Evolutionary conservation across 2,888 invertebrate species (phyloP).

Genomic region (Caenorhabditis drosophilae): DNA sequence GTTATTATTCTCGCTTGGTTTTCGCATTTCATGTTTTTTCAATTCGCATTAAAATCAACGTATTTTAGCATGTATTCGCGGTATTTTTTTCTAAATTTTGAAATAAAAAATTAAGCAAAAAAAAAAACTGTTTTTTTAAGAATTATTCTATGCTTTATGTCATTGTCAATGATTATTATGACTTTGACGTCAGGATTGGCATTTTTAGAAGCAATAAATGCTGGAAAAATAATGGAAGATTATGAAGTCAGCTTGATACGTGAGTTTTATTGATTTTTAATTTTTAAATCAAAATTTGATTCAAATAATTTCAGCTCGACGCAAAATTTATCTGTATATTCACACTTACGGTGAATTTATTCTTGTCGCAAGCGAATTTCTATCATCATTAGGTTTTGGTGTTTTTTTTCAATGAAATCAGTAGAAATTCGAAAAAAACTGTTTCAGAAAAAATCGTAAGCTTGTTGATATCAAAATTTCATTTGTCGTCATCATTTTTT

Average conservation of each 20-base stretch:
- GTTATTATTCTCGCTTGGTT: conserved; percentile 10
- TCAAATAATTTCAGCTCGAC: neutral
- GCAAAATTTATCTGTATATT: neutral
- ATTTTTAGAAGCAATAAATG: conserved; percentile 7
- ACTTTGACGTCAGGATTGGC: conserved; percentile 13
- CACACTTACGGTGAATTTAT: neutral
- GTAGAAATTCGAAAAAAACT: neutral
- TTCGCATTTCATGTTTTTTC: conserved; percentile 10
- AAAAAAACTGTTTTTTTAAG: conserved; percentile 2
- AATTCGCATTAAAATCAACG: neutral
- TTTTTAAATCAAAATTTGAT: neutral
- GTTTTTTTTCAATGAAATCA: no score
- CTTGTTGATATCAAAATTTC: neutral
- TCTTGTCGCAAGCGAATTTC: neutral
- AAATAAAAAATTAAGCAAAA: neutral
- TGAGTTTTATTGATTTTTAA: neutral
- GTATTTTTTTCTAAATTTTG: neutral
- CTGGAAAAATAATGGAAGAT: conserved; percentile 23
- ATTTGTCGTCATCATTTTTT: neutral
- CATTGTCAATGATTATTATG: conserved; percentile 10
- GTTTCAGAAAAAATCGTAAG: neutral
- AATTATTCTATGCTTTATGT: conserved; percentile 5
- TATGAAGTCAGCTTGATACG: conserved; percentile 12
- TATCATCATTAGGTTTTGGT: neutral
- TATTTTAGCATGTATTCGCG: conserved; percentile 11